Evolutionary conservation across 2,888 invertebrate genomes (phyloP).

Genomic region (Mimumesa dahlbomi): DNA sequence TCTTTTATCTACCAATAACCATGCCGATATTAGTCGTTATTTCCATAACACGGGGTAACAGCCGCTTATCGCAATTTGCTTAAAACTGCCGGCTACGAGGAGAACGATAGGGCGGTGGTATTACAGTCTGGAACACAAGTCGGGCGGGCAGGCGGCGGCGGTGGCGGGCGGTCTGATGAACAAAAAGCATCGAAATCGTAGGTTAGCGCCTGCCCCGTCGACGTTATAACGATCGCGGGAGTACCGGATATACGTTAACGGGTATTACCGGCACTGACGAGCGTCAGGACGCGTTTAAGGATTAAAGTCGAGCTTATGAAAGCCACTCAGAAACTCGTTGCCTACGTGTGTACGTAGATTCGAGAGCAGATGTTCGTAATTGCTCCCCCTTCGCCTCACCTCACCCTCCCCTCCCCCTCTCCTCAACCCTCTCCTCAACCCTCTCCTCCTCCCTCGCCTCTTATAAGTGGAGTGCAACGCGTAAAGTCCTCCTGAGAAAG

Average conservation of each 20-base stretch:
- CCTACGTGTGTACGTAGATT: slow-evolving; percentile 55
- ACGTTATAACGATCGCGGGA: slow-evolving; percentile 1
- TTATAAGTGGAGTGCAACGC: slow-evolving; percentile 51
- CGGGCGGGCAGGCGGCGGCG: background rate
- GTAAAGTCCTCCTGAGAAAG: slow-evolving; percentile 61
- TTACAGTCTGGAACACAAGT: no score
- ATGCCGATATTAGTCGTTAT: no score
- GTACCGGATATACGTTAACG: slow-evolving; percentile 19
- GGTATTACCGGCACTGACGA: slow-evolving; percentile 53
- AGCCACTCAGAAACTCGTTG: slow-evolving; percentile 57
- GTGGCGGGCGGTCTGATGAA: background rate
- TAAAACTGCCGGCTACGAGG: no score
- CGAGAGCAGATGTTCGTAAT: slow-evolving; percentile 67
- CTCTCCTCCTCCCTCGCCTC: slow-evolving; percentile 16
- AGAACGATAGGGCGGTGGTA: no score
- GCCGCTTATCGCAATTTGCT: no score
- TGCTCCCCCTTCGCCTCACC: slow-evolving; percentile 41
- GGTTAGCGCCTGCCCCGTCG: background rate
- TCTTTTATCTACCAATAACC: no score
- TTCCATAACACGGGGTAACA: no score
- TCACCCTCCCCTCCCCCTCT: slow-evolving; percentile 17
- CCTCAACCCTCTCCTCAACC: slow-evolving; percentile 8
- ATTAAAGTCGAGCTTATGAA: slow-evolving; percentile 65
- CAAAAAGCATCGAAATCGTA: slow-evolving; percentile 1
- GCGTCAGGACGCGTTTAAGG: slow-evolving; percentile 60